These are phyloP conservation scores for Agonopterix subpropinquella DNA, from an alignment of 2,888 invertebrate genomes.

Conservation along the genomic window DNA sequence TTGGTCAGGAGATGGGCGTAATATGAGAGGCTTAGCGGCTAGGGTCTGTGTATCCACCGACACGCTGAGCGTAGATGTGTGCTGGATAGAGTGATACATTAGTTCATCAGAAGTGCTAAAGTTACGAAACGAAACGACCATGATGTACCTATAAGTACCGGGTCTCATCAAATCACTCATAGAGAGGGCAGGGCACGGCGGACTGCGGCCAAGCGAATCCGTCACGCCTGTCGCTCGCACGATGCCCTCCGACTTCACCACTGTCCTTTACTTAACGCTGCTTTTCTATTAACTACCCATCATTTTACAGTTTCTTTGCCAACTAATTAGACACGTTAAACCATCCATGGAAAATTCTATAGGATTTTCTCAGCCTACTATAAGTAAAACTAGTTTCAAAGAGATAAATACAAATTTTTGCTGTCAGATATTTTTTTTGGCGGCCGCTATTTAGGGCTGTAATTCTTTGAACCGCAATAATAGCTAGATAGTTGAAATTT, in stretches of 20 bases:
- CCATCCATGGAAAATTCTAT: too few relatives aligned
- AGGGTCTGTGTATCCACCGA: not conserved
- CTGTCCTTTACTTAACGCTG: constrained; percentile 29
- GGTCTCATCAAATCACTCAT: constrained; percentile 20
- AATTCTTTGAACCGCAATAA: too few relatives aligned
- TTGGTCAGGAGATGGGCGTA: too few relatives aligned
- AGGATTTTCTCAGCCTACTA: too few relatives aligned
- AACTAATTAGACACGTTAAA: too few relatives aligned
- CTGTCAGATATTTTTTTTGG: too few relatives aligned
- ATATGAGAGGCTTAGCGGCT: not conserved
- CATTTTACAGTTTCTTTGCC: too few relatives aligned
- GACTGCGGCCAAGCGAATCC: constrained; percentile 52
- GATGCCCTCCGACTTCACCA: constrained; percentile 40
- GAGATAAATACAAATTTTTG: too few relatives aligned
- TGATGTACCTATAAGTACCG: constrained; percentile 19
- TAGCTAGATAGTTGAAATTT: too few relatives aligned
- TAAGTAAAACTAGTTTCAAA: too few relatives aligned
- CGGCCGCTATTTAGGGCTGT: too few relatives aligned
- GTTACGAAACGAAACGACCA: not conserved
- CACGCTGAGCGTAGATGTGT: too few relatives aligned
- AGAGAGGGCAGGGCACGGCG: constrained; percentile 31
- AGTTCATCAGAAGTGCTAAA: not conserved
- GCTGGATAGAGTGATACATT: not conserved
- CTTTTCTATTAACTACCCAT: constrained; percentile 7
- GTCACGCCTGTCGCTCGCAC: constrained; percentile 52